A percentile compares a stretch with the other conserved stretches of the same genome.
Evolutionary conservation across 2,888 invertebrate genomes (phyloP).

Genomic region (Cryptophagus acutangulus): DNA sequence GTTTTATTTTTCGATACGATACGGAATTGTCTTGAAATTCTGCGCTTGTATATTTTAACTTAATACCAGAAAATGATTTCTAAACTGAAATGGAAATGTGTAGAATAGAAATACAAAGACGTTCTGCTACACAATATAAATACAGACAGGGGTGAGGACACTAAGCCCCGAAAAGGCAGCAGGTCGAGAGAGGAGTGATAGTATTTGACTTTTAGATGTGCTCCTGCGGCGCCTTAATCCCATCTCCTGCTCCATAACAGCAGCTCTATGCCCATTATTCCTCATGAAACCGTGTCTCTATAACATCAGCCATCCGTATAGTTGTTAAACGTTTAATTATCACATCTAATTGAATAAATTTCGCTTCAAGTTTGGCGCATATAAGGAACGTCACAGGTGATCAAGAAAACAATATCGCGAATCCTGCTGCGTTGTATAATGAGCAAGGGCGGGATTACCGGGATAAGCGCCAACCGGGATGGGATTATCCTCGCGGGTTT

Average conservation of each 20-base stretch:
- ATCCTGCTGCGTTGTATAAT: conserved; percentile 46
- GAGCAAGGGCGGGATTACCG: conserved; percentile 38
- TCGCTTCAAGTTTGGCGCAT: conserved; percentile 2
- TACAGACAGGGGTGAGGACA: conserved; percentile 27
- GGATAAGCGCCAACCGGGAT: conserved; percentile 34
- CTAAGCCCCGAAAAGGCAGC: conserved; percentile 34
- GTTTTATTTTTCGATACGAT: no score
- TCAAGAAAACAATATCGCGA: conserved; percentile 51
- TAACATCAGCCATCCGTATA: background rate
- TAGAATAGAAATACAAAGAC: conserved; percentile 18
- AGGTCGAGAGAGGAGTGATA: conserved; percentile 44
- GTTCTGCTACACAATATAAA: conserved; percentile 19
- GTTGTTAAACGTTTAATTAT: no score
- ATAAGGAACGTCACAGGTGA: conserved; percentile 37
- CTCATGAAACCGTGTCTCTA: background rate
- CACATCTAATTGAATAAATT: no score
- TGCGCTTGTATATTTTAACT: no score
- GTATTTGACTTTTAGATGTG: conserved; percentile 52
- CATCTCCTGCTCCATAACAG: conserved; percentile 14
- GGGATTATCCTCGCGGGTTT: conserved; percentile 39
- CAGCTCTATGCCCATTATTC: background rate
- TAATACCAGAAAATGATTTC: no score
- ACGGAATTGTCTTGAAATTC: background rate
- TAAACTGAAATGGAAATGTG: conserved; percentile 4
- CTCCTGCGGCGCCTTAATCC: conserved; percentile 42